Percentiles rank a stretch among this genome's conserved stretches.
Conservation (phyloP, 2,113 vertebrate genomes). For the Engraulis encrasicolus region DNA sequence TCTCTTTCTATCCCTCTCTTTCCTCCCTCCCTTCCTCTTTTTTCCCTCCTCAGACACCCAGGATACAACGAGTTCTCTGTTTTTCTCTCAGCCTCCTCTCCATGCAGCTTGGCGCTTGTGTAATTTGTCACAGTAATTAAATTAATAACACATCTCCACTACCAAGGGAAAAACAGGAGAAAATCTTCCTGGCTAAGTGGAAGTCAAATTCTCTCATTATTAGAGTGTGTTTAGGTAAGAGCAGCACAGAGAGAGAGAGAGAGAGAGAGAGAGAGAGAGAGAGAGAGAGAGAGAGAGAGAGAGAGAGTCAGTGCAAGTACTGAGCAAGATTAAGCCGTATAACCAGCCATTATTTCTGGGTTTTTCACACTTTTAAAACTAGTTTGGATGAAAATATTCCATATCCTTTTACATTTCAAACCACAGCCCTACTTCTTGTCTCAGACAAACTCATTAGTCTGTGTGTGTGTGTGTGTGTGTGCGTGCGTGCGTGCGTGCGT, state of each 20-base stretch:
- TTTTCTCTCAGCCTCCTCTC: not conserved
- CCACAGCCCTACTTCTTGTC: too few species aligned
- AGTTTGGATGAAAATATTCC: too few species aligned
- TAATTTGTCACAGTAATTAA: slow-evolving; percentile 17
- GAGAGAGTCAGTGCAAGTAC: too few species aligned
- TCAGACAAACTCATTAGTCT: too few species aligned
- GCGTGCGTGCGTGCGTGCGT: too few species aligned
- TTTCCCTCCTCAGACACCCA: not conserved
- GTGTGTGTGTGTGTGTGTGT: too few species aligned
- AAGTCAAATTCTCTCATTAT: not conserved
- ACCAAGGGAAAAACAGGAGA: slow-evolving; percentile 19
- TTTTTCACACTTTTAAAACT: too few species aligned
- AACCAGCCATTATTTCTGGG: too few species aligned
- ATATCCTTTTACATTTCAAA: too few species aligned
- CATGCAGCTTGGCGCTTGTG: not conserved
- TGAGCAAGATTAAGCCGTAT: too few species aligned
- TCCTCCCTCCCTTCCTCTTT: not conserved
- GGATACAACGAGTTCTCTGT: not conserved
- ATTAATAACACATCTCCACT: slow-evolving; percentile 25
- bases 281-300: too few species aligned
- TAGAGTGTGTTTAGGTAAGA: not conserved
- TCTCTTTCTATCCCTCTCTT: not conserved
- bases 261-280: too few species aligned
- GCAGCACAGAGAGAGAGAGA: not conserved
- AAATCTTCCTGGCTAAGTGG: not conserved